Evolutionary conservation across 2,888 invertebrate species (phyloP), one percentile per base, ranked within the genome.

Genomic region (Drosophila diplacantha): DNA sequence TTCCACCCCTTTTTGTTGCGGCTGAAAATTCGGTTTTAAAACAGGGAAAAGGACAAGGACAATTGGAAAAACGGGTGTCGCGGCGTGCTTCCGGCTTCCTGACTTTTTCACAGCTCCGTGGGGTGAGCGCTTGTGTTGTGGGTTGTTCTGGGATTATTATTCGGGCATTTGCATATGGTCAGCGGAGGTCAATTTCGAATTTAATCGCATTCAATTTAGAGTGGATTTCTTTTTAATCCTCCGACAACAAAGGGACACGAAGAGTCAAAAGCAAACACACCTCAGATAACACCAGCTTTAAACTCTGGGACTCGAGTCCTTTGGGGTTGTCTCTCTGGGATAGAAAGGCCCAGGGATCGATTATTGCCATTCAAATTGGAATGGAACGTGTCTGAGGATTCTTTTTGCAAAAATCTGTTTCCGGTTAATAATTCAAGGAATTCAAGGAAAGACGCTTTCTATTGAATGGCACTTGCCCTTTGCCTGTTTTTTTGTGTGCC

Each of bases 331-430:
- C 57, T 43, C 43, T 34, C 4, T 22, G 18, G 41, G 16, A 50
- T 16, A 29, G 83, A 87, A 86, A 85, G 85, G 87, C 87, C 87
- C 83, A 75, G 87, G 87, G 87, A 87, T 87, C 87, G 87, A 87
- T 87, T 87, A 87, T 87, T 87, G 83, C 85, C 86, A 83, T 86
- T 87, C 87, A 87, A 87, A 86, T 80, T 85, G 87, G 82, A 81
- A 87, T 85, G 83, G 86, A 87, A 87, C 87, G 87, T 87, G 87
- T 83, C 79, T 79, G 73, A 46, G 65, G 18, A 50, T 55, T 55
- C 54, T 29, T 55, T 55, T 46, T 47, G 47, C 35, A 39, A 44
- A 61, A 50, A 61, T 57, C 58, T 47, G 59, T 44, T 35, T 20
- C 49, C 35, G 60, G 60, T 49, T 49, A 49, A 61, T 35, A 61